Evolutionary conservation across 2,888 invertebrate genomes (phyloP).

Genomic region (Timandra comae): DNA sequence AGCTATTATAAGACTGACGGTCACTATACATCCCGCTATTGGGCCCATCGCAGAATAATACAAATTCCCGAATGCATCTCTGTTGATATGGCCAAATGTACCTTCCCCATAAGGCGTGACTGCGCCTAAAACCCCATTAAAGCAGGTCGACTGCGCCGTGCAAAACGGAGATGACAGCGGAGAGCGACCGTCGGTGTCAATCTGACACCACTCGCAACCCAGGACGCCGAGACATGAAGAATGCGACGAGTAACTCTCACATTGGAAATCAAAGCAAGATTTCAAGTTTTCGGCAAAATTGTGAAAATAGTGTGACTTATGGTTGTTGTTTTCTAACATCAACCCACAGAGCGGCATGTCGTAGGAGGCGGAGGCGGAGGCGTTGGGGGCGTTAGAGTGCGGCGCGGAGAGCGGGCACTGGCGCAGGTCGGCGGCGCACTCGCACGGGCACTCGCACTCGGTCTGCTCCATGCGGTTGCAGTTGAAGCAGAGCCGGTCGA

Average conservation of each 20-base stretch:
- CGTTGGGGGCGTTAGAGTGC: slow-evolving; percentile 39
- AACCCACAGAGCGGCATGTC: slow-evolving; percentile 63
- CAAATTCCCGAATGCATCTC: slow-evolving; percentile 66
- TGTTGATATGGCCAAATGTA: slow-evolving; percentile 67
- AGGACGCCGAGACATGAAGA: slow-evolving; percentile 83
- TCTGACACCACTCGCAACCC: slow-evolving; percentile 95
- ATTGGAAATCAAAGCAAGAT: slow-evolving; percentile 81
- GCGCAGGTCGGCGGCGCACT: slow-evolving; percentile 81
- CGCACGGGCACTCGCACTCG: slow-evolving; percentile 97
- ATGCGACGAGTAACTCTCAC: slow-evolving; percentile 80
- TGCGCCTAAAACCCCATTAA: slow-evolving; percentile 90
- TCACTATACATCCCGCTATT: slow-evolving; percentile 90
- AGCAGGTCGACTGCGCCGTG: slow-evolving; percentile 87
- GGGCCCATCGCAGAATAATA: slow-evolving; percentile 91
- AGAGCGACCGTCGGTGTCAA: slow-evolving; percentile 84
- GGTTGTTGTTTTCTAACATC: slow-evolving; percentile 66
- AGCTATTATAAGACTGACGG: slow-evolving; percentile 86
- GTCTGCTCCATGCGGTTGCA: slow-evolving; percentile 96
- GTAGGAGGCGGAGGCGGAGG: slow-evolving; percentile 53
- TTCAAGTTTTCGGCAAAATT: slow-evolving; percentile 75
- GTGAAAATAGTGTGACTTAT: slow-evolving; percentile 67
- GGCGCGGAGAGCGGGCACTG: slow-evolving; percentile 74
- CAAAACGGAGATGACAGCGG: slow-evolving; percentile 85
- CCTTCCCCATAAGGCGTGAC: slow-evolving; percentile 89
- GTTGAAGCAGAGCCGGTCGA: slow-evolving; percentile 91